Evolutionary conservation across 2,113 vertebrate genomes (phyloP).

Genomic region (Trematocara stigmaticum): DNA sequence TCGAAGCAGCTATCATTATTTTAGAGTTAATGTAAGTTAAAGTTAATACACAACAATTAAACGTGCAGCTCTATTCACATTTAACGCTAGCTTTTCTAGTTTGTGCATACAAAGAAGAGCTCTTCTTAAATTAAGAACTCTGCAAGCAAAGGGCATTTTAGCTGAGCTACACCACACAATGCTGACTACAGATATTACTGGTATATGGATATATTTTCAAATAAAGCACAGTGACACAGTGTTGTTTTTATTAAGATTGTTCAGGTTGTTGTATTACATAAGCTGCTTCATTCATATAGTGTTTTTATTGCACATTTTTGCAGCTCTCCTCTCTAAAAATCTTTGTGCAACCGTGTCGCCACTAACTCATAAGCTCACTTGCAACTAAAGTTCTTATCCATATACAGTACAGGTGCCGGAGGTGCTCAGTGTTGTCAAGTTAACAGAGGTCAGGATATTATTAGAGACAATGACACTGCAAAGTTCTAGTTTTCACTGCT

Average conservation of each 20-base stretch:
- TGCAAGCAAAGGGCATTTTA: neutral
- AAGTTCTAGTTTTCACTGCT: neutral
- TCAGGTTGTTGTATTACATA: neutral
- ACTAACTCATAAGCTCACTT: neutral
- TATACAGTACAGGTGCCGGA: neutral
- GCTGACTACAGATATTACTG: neutral
- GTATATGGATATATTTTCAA: neutral
- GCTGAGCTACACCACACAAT: neutral
- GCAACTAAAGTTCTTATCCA: neutral
- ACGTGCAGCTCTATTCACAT: neutral
- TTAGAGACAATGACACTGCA: neutral
- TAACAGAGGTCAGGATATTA: neutral
- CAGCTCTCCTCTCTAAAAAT: neutral
- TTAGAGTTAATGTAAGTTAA: neutral
- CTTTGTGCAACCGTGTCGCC: neutral
- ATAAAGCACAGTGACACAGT: neutral
- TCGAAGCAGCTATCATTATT: neutral
- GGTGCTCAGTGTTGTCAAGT: neutral
- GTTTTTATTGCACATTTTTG: neutral
- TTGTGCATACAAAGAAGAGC: neutral
- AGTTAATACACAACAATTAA: neutral
- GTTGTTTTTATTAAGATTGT: neutral
- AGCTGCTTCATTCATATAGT: neutral
- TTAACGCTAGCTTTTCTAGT: neutral
- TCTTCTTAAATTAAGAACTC: neutral